phyloP scores from a whole-genome alignment of 2,113 vertebrate species.

The Oncorhynchus keta region DNA sequence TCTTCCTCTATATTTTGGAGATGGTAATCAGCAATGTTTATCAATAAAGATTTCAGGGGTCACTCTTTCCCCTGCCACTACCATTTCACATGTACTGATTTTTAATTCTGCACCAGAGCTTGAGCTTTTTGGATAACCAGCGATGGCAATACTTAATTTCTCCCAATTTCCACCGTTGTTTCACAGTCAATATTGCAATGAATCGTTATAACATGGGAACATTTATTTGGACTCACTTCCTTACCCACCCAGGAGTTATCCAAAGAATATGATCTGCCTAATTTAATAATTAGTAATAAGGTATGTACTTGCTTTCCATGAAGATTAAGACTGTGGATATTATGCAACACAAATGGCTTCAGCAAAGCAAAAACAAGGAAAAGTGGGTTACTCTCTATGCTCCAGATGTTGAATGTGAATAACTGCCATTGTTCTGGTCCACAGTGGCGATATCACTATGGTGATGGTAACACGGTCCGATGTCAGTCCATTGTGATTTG shows the following conservation, averaged over 20 bases:
- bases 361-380: constrained; percentile 5
- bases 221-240: neutral
- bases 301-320: constrained; percentile 7
- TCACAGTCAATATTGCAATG: neutral
- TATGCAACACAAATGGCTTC: constrained; percentile 13
- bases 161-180: neutral
- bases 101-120: no score
- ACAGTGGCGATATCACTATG: neutral
- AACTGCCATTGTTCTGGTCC: neutral
- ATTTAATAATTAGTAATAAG: constrained; percentile 4
- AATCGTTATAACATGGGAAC: neutral
- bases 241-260: neutral
- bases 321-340: constrained; percentile 14
- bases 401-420: constrained; percentile 3
- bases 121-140: no score
- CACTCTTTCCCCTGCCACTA: neutral
- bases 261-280: neutral
- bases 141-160: no score
- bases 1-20: neutral
- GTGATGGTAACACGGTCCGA: no score
- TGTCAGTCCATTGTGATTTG: neutral
- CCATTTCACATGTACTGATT: neutral
- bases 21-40: neutral
- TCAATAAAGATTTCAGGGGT: no score
- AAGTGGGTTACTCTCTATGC: constrained; percentile 9